Evolutionary conservation across 2,113 vertebrate genomes (phyloP), one percentile per base, ranked within the genome.

Genomic region (Nannospalax galili): DNA sequence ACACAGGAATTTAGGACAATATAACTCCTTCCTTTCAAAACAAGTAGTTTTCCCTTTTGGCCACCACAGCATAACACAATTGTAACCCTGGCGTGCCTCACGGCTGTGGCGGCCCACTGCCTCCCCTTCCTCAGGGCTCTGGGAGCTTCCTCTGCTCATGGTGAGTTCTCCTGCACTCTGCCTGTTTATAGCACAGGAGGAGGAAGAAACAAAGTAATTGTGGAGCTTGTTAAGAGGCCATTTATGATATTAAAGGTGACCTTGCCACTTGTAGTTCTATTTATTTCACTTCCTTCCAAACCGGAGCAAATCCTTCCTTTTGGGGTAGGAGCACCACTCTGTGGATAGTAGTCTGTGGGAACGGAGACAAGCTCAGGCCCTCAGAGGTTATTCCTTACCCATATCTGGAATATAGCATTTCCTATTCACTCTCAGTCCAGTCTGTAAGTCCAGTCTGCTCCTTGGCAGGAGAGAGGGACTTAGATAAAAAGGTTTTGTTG

Each of bases 151-250:
- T 99, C 81, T n/a, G 0, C 98, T 96, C 98, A 98, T 98, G 98
- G 98, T 98, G 86, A 96, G 98, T 98, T 99, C 99, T 74, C 96
- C 98, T 99, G 92, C 98, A 98, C 98, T 98, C 97, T 80, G 97
- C 98, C 98, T 99, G 98, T 98, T 98, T 97, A 98, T 97, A 94
- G 98, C 98, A 95, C 99, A 98, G 97, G 70, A 92, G 97, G 98
- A 99, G 98, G 99, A 99, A 99, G 97, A 98, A 98, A 98, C 97
- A 98, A 98, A 98, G 98, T 97, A 98, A 98, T 98, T 99, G 98
- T 98, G 97, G 98, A 98, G 97, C 96, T 98, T 97, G 94, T 98
- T 98, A 92, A 97, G 95, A 97, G 98, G 96, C 91, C 96, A 75
- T 98, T 98, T 92, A 70, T 65, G 89, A 95, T 98, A 98, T 98